phyloP scores from a whole-genome alignment of 2,888 invertebrate genomes.

The Catotricha subobsoleta region DNA sequence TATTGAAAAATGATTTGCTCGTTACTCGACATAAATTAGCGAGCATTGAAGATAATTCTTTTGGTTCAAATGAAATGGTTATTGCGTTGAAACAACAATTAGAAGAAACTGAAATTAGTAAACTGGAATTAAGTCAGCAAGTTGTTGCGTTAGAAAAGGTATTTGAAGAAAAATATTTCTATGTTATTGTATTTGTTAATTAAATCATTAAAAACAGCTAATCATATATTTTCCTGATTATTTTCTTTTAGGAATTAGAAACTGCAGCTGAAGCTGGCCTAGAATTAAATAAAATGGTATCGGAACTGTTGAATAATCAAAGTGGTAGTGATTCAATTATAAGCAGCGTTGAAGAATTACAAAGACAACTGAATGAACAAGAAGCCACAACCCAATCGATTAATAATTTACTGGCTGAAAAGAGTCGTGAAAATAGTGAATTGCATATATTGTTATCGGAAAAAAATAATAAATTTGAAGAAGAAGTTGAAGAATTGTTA shows the following conservation, averaged over 20 bases:
- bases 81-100: conserved; percentile 46
- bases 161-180: too few relatives aligned
- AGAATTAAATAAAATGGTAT: conserved; percentile 50
- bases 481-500: conserved; percentile 38
- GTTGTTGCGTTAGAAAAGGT: conserved; percentile 47
- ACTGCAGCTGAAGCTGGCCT: conserved; percentile 63
- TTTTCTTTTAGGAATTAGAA: conserved; percentile 45
- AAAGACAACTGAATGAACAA: conserved; percentile 45
- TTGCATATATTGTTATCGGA: conserved; percentile 27
- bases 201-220: background rate
- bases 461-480: conserved; percentile 32
- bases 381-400: conserved; percentile 37
- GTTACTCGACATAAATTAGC: conserved; percentile 39
- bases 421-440: conserved; percentile 36
- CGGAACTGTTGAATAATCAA: conserved; percentile 48
- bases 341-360: conserved; percentile 45
- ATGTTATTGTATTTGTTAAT: conserved; percentile 18
- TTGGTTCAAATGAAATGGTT: conserved; percentile 54
- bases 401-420: conserved; percentile 33
- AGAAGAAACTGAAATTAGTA: conserved; percentile 32
- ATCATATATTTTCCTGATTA: conserved; percentile 5
- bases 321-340: conserved; percentile 43
- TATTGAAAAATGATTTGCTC: conserved; percentile 42
- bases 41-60: conserved; percentile 51
- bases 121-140: conserved; percentile 43